Evolutionary conservation across 2,113 vertebrate genomes (phyloP).

Genomic region (Datnioides undecimradiatus): DNA sequence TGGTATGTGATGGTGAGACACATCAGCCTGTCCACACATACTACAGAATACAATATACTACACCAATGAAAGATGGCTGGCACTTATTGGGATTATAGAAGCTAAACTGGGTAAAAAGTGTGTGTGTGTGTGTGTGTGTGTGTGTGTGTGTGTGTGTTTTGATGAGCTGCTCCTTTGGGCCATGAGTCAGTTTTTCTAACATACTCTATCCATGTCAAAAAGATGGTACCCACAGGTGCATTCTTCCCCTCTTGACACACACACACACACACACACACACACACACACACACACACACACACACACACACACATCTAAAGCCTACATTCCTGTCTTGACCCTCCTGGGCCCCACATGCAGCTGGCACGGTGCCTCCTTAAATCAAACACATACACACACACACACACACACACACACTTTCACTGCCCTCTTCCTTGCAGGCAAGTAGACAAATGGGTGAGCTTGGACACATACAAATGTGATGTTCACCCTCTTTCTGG

Average conservation of each 20-base stretch:
- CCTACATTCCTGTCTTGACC: slow-evolving; percentile 25
- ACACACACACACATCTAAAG: background rate
- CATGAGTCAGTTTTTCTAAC: slow-evolving; percentile 10
- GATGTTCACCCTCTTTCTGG: background rate
- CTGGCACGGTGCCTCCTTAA: slow-evolving; percentile 19
- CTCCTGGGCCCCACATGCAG: background rate
- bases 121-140: background rate
- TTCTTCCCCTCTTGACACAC: background rate
- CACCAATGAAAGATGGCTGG: slow-evolving; percentile 43
- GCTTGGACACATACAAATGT: background rate
- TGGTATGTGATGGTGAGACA: background rate
- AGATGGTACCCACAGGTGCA: slow-evolving; percentile 40
- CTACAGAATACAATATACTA: slow-evolving; percentile 2
- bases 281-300: background rate
- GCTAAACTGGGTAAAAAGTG: background rate
- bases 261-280: slow-evolving; percentile 5
- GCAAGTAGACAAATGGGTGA: slow-evolving; percentile 14
- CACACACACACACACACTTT: slow-evolving; percentile 10
- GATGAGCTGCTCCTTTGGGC: background rate
- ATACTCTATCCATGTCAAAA: slow-evolving; percentile 31
- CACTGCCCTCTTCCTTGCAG: background rate
- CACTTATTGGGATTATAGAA: slow-evolving; percentile 34
- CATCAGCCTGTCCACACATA: background rate
- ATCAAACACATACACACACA: slow-evolving; percentile 32
- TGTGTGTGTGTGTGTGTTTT: slow-evolving; percentile 12